Evolutionary conservation across 2,888 invertebrate species (phyloP), one percentile per base, ranked within the genome.

Genomic region (Heliconius aoede): DNA sequence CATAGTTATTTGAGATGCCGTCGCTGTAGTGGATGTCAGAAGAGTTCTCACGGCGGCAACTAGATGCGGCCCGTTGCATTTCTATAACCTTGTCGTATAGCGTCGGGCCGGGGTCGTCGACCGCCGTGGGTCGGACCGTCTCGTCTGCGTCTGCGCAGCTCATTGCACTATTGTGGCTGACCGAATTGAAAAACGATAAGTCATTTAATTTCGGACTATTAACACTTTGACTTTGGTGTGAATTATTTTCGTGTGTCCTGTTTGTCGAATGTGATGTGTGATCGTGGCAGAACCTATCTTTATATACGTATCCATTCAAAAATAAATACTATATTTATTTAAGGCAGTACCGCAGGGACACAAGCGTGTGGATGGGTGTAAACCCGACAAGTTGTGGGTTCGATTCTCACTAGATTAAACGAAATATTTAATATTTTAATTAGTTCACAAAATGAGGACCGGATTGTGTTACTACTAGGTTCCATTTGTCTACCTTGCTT

Each of bases 41-140:
- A 84, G 76, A 86, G 86, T 91, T 91, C 91, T 88, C 91, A 91
- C 91, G 90, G 82, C 86, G 64, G 15, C 0, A 7, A n/a, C 85
- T 89, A 79, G 90, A 91, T 83, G 81, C 67, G 90, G 26, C 84
- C 40, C 58, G 71, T n/a, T 78, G 76, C 71, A 77, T 78, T 76
- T 80, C 67, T 77, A 60, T 69, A 36, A 73, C 80, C 79, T 80
- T 80, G 79, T 71, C 69, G 74, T 46, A 36, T n/a, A 62, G 62
- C 46, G 73, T 36, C 28, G 68, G 64, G 13, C n/a, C 32, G 76
- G 73, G 79, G 75, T 77, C 76, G 32, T 67, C 67, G 77, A 73
- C 79, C 74, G 64, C 58, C 60, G 40, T 18, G 61, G 74, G 21
- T 61, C 76, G 62, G 32, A 60, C 28, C 73, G 78, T 73, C 76